Evolutionary conservation across 2,888 invertebrate genomes (phyloP).

Genomic region (Oscheius sp.): DNA sequence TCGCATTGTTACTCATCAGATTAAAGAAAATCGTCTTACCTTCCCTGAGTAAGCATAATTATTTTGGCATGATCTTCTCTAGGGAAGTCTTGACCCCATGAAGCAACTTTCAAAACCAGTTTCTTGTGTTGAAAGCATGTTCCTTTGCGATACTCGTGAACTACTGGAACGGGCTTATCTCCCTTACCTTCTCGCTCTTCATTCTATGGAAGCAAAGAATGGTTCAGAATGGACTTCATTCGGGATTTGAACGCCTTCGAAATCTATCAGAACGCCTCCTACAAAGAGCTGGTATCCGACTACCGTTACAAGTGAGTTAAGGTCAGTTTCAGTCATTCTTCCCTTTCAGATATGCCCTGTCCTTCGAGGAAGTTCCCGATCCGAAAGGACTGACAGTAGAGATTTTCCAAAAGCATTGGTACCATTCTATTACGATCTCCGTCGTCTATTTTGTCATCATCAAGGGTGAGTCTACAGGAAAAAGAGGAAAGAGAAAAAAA

Average conservation of each 20-base stretch:
- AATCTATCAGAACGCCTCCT: conserved; percentile 60
- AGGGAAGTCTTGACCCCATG: too few relatives aligned
- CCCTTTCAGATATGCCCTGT: conserved; percentile 61
- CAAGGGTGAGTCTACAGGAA: conserved; percentile 38
- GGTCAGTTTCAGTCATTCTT: neutral
- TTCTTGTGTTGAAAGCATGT: too few relatives aligned
- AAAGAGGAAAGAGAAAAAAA: neutral
- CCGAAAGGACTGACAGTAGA: conserved; percentile 61
- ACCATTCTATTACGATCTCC: conserved; percentile 75
- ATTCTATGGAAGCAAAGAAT: neutral
- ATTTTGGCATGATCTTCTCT: too few relatives aligned
- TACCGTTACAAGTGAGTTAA: conserved; percentile 66
- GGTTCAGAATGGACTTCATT: conserved; percentile 47
- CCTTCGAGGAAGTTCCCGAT: conserved; percentile 66
- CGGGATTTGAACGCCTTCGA: conserved; percentile 64
- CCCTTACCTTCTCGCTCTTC: neutral
- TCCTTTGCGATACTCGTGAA: neutral
- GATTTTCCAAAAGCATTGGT: conserved; percentile 80
- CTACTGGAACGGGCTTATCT: neutral
- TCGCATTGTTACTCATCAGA: neutral
- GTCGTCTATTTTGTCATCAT: conserved; percentile 76
- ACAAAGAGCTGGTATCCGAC: conserved; percentile 59
- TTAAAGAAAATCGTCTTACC: too few relatives aligned
- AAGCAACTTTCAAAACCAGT: too few relatives aligned
- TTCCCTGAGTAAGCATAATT: too few relatives aligned